These are phyloP conservation scores for Leucophora obtusa DNA, from an alignment of 2,888 invertebrate genomes.

Conservation along the genomic window DNA sequence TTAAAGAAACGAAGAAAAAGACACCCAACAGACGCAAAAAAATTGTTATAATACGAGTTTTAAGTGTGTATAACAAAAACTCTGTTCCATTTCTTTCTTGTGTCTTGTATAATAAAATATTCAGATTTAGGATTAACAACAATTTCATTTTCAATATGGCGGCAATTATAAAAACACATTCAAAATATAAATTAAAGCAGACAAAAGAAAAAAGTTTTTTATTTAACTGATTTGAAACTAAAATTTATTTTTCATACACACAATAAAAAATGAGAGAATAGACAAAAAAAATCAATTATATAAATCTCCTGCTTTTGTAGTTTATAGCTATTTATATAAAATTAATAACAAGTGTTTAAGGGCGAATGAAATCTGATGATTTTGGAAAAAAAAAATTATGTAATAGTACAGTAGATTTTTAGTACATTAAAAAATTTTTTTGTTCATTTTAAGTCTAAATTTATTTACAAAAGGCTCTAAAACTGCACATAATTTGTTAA, in stretches of 20 bases:
- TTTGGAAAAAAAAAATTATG: too few relatives aligned
- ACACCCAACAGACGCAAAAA: slow-evolving; percentile 11
- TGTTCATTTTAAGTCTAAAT: too few relatives aligned
- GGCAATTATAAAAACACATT: slow-evolving; percentile 23
- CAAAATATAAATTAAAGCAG: slow-evolving; percentile 5
- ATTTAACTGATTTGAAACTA: slow-evolving; percentile 37
- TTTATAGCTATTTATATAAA: neutral
- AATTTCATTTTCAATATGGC: slow-evolving; percentile 53
- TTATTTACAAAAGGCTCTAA: too few relatives aligned
- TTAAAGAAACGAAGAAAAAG: slow-evolving; percentile 24
- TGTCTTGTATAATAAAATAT: neutral
- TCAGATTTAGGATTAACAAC: slow-evolving; percentile 37
- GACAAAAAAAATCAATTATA: slow-evolving; percentile 20
- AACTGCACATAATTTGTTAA: too few relatives aligned
- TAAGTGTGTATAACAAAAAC: slow-evolving; percentile 29
- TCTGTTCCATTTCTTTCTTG: slow-evolving; percentile 12
- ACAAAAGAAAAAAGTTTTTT: slow-evolving; percentile 34
- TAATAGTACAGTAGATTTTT: too few relatives aligned
- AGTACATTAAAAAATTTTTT: too few relatives aligned
- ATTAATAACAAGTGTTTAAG: neutral
- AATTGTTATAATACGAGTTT: slow-evolving; percentile 11
- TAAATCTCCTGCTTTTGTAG: neutral
- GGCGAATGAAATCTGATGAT: too few relatives aligned
- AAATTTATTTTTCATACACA: slow-evolving; percentile 35
- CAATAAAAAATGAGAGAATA: slow-evolving; percentile 17